Base-by-base conservation (phyloP, 2,797 vertebrate species). In the Ctenosaura bakeri region DNA sequence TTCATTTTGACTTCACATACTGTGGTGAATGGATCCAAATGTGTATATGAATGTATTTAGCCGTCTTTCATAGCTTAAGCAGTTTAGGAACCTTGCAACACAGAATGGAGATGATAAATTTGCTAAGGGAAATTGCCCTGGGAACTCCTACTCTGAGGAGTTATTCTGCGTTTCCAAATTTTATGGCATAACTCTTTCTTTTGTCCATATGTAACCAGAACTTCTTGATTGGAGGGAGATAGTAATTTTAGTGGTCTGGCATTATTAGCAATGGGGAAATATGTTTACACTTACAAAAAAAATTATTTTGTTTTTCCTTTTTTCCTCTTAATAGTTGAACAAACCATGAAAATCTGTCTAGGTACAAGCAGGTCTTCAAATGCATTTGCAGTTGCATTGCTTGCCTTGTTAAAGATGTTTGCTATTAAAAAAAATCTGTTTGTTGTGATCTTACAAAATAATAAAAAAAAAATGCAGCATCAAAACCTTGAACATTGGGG, bases 1-100 rank as follows among this genome's bases (percentile, higher is more conserved):
- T 93, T 91, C 90, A 92, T 86, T 93, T 89, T 94, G 93, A 95
- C n/a, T 89, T 97, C 95, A 95, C 94, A 96, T 97, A 95, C 87
- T 94, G 92, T 97, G 96, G 96, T 97, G 96, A 97, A 96, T 97
- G 96, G 95, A 96, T 96, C 90, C 95, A 97, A 96, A 94, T 94
- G 94, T 97, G 96, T 97, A 97, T 95, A 97, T 96, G 96, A 96
- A 96, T 96, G 96, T 97, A 46, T 97, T 95, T 92, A 96, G 94
- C 95, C 95, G 96, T 97, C 96, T 97, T 95, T 80, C 80, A 95
- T 97, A 97, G 96, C 92, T 97, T 96, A 97, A 10, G 77, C 94
- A 90, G 95, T 97, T 97, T 97, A 97, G 97, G 94, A 96, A 95
- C 95, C 93, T 96, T 95, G 91, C 32, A 35, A 66, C 95, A 96